Percentiles rank a stretch among this genome's conserved stretches.
Evolutionary conservation across 1,140 invertebrate species (phyloP).

Genomic region (Leptinotarsa lineolata): DNA sequence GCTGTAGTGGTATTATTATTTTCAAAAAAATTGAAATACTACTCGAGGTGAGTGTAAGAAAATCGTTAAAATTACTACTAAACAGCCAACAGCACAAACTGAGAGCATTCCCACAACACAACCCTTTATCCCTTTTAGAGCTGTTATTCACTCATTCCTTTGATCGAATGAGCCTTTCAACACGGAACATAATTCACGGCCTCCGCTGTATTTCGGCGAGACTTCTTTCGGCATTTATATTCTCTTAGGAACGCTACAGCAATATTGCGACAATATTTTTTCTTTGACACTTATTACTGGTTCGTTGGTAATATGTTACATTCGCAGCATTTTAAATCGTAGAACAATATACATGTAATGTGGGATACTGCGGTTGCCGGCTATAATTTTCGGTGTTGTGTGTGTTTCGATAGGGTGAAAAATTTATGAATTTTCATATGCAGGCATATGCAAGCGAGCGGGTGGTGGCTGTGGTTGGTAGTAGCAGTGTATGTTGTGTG

Average conservation of each 20-base stretch:
- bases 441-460: conserved; percentile 7
- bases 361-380: conserved; percentile 13
- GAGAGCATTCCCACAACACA: too few relatives aligned
- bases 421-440: conserved; percentile 16
- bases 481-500: too few relatives aligned
- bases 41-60: too few relatives aligned
- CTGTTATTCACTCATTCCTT: neutral
- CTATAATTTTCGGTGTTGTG: conserved; percentile 12
- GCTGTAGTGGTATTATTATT: too few relatives aligned
- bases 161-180: neutral
- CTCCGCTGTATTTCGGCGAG: neutral
- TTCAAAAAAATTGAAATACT: too few relatives aligned
- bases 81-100: too few relatives aligned
- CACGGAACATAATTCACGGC: neutral
- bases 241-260: conserved; percentile 3
- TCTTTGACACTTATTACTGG: conserved; percentile 22
- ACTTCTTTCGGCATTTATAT: conserved; percentile 16
- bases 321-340: conserved; percentile 8
- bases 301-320: conserved; percentile 19
- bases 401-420: neutral
- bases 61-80: too few relatives aligned
- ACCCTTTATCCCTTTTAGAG: neutral
- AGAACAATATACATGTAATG: conserved; percentile 17
- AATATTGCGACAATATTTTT: conserved; percentile 20
- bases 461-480: neutral